Base-by-base conservation (phyloP, 2,888 invertebrate species). In the Anaspis maculata region DNA sequence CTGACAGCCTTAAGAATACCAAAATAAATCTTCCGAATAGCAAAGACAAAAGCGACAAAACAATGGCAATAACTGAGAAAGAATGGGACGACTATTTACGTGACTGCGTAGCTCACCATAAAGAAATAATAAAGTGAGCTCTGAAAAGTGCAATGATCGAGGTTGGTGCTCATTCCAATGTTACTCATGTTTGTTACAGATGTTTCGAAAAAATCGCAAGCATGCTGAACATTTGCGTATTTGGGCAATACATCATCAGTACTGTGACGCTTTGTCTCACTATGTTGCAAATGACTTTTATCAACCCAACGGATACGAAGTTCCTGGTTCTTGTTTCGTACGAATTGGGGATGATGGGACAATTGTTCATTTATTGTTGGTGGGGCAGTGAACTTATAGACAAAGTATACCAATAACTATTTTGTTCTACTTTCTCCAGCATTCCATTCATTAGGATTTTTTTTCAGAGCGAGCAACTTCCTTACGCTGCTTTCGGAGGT, bases 331-430 rank as follows among this genome's bases (percentile, higher is more conserved):
- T 36, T 11, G 3, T 24, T 14, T 15, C 14, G 9, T 36, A 31
- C 13, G 27, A 9, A 24, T 1, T 5, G 13, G 31, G 27, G 2
- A 12, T 30, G 12, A 10, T 36, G 13, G 23, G 5, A 3, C 26
- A 36, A 27, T 19, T 36, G 14, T 15, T 35, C 3, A 23, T 31
- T 10, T 27, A 24, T 24, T 36, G 36, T 27, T 36, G 31, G 36
- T 36, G 31, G 36, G 36, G 36, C n/a, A 25, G 13, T 25, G 25
- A 25, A 25, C 9, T 25, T 13, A 25, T 13, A 9, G 2, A 3
- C n/a, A 3, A 7, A 13, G 25, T 10, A 13, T n/a, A n/a, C n/a
- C n/a, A n/a, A n/a, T n/a, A n/a, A n/a, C n/a, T n/a, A n/a, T n/a
- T n/a, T n/a, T n/a, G n/a, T n/a, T n/a, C n/a, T n/a, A n/a, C n/a